A percentile compares a stretch with the other conserved stretches of the same genome.
Evolutionary conservation across 2,888 invertebrate species (phyloP).

Genomic region (Drosophila stalkeri): DNA sequence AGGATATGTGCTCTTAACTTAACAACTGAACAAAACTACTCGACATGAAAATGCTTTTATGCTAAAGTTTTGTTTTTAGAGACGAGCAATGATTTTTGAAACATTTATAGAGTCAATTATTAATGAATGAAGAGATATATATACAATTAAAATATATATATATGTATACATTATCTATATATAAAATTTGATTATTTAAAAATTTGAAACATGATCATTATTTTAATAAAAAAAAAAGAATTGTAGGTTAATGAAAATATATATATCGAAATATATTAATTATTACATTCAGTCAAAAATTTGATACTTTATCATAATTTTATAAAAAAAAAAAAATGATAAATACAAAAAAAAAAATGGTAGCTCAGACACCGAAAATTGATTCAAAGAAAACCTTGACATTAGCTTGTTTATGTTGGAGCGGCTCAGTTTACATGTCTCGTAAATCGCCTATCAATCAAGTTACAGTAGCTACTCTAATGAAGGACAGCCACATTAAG

Average conservation of each 20-base stretch:
- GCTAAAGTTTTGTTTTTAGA: background rate
- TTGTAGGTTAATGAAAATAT: background rate
- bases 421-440: slow-evolving; percentile 24
- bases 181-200: no score
- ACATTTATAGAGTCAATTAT: background rate
- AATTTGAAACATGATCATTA: no score
- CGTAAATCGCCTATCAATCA: slow-evolving; percentile 58
- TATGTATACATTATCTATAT: no score
- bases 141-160: background rate
- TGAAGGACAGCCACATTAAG: slow-evolving; percentile 8
- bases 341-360: background rate
- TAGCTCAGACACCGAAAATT: background rate
- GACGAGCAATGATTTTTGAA: background rate
- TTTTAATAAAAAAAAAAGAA: no score
- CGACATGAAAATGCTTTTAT: slow-evolving; percentile 1
- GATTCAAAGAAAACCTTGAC: slow-evolving; percentile 51
- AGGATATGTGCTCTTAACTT: background rate
- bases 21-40: background rate
- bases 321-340: background rate
- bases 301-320: background rate
- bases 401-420: slow-evolving; percentile 37
- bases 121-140: background rate
- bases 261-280: background rate
- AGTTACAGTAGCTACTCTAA: slow-evolving; percentile 21
- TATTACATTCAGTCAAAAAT: background rate